Percentiles rank a stretch among this genome's conserved stretches.
These are phyloP conservation scores for Drepanosiphum platanoidis DNA, from an alignment of 2,888 invertebrate species.

Conservation along the genomic window DNA sequence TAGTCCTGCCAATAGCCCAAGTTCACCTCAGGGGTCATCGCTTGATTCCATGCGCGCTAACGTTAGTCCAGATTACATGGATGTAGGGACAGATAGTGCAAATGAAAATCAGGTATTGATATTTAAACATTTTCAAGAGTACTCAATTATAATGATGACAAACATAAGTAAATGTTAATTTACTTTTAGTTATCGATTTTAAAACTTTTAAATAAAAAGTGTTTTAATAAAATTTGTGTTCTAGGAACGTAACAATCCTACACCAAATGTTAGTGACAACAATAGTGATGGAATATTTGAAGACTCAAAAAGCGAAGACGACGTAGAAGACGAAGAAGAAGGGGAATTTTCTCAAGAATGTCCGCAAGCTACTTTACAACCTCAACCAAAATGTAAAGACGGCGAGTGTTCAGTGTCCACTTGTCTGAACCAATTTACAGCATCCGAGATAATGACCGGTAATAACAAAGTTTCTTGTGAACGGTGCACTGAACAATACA, in stretches of 20 bases:
- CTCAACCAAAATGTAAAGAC: conserved; percentile 67
- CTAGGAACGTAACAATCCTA: conserved; percentile 53
- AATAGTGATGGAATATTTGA: conserved; percentile 51
- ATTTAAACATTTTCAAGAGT: neutral
- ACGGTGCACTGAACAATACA: conserved; percentile 81
- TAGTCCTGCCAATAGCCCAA: conserved; percentile 62
- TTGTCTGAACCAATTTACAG: conserved; percentile 92
- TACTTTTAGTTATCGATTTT: too few relatives aligned
- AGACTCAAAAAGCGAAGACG: conserved; percentile 61
- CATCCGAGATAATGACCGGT: conserved; percentile 88
- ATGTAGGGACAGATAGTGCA: conserved; percentile 59
- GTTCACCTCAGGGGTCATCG: conserved; percentile 57
- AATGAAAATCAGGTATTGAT: conserved; percentile 55
- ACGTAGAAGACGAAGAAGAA: conserved; percentile 60
- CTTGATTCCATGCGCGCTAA: conserved; percentile 63
- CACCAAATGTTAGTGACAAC: conserved; percentile 55
- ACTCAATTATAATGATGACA: neutral
- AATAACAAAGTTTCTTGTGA: conserved; percentile 94
- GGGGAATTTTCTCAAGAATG: conserved; percentile 60
- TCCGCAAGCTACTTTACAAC: conserved; percentile 60
- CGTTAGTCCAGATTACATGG: conserved; percentile 62
- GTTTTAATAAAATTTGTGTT: too few relatives aligned
- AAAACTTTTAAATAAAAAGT: too few relatives aligned
- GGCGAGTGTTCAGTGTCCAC: conserved; percentile 87
- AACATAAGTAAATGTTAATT: too few relatives aligned